Base-by-base conservation (phyloP, 2,888 invertebrate genomes). In the Tetramorium bicarinatum region DNA sequence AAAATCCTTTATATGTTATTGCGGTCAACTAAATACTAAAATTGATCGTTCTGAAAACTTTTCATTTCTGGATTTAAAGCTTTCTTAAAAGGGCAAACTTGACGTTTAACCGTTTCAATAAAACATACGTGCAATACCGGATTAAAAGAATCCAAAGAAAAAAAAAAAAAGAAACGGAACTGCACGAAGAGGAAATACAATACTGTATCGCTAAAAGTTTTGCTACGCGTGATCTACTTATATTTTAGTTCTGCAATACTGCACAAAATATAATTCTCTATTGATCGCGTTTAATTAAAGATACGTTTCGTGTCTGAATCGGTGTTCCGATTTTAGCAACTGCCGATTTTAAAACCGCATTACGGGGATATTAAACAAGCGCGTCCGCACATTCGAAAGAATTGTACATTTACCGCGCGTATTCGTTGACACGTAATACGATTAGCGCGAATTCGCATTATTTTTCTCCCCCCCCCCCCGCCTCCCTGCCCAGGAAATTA, bases 201-300 rank as follows among this genome's bases (percentile, higher is more conserved):
- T n/a, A 25, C 18, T 8, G 15, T 18, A 15, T 11, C 61, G 29
- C 15, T 69, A 15, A 44, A 34, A 66, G n/a, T 49, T 74, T n/a
- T n/a, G 8, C 18, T 13, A 38, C 25, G 21, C 18, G n/a, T n/a
- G 25, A 15, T 21, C 3, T 11, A 41, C 13, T n/a, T 25, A 11
- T 49, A 15, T 38, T 29, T 34, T 34, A 49, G 21, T 54, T 52
- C 49, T 18, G n/a, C 49, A 13, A 47, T 11, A 18, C n/a, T n/a
- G 18, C 59, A 3, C 11, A 47, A 67, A 52, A 38, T 76, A 52
- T n/a, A 67, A 52, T 25, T 21, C 34, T 49, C 21, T 49, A 52
- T 76, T n/a, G 66, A 66, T 76, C 49, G 67, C 67, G 67, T 9
- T 38, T 67, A 25, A 67, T 67, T 41, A n/a, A 67, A 61, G 15